Base-by-base conservation (phyloP, 2,113 vertebrate genomes). In the Pteropus alecto region DNA sequence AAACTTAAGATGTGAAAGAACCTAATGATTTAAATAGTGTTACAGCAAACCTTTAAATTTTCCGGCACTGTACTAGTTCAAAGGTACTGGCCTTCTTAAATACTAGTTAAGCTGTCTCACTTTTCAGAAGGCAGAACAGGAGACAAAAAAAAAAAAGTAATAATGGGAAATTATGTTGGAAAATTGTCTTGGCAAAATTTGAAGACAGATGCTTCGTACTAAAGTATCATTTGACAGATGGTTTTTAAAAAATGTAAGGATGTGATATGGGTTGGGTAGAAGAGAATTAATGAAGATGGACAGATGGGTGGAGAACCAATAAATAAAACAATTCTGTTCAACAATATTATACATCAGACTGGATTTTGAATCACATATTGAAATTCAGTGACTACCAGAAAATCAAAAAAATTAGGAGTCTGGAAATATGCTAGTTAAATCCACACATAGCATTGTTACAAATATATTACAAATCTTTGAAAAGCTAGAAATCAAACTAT, bases 121-220 rank as follows among this genome's bases (percentile, higher is more conserved):
- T 77, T 93, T 92, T 94, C 83, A 94, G 71, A 93, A 86, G 30
- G 21, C 61, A 95, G 51, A 97, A 91, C 48, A n/a, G 74, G 28
- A 94, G 28, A 95, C 28, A 38, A 73, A 88, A 76, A 46, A 54
- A 74, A n/a, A 93, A 77, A 96, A 78, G 54, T 67, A 78, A 71
- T 87, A 88, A 94, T 65, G 43, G 30, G n/a, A 95, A 95, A 83
- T 70, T 54, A 93, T 68, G 78, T 51, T 94, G 84, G 35, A 33
- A 95, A 97, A 94, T 97, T 65, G 77, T 96, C 82, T 91, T 96
- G 90, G 85, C 83, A 96, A 94, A 88, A 96, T 74, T 48, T 94
- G 54, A 98, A 97, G 88, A 87, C 93, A 97, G 94, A 98, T 88
- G 94, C 83, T 95, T 95, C 83, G 84, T 54, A 95, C 38, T 88